A percentile compares a stretch with the other conserved stretches of the same genome.
Conservation (phyloP, 2,888 invertebrate species). For the Synanthedon myopaeformis region DNA sequence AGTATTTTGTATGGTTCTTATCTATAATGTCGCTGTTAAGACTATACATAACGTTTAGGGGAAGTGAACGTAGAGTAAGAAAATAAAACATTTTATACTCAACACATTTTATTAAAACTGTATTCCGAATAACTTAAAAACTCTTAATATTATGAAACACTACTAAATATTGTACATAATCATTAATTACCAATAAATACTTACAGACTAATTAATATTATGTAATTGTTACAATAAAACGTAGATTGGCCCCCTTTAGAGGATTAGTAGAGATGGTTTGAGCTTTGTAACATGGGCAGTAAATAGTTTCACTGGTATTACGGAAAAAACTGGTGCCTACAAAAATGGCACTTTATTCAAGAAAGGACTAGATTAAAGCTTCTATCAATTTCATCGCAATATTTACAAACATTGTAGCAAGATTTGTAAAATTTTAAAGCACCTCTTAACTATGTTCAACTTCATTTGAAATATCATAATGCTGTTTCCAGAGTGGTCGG, state of each 20-base stretch:
- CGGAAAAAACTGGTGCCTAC: constrained; percentile 31
- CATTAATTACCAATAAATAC: constrained; percentile 62
- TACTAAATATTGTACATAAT: constrained; percentile 30
- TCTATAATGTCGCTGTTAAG: too few species aligned
- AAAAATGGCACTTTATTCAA: constrained; percentile 53
- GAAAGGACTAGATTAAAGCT: constrained; percentile 68
- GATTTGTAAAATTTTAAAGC: constrained; percentile 25
- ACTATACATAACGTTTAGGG: too few species aligned
- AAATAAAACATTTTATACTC: constrained; percentile 14
- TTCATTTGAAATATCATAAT: constrained; percentile 54
- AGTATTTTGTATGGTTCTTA: too few species aligned
- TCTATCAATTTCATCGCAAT: constrained; percentile 54
- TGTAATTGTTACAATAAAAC: constrained; percentile 27
- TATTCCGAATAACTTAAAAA: constrained; percentile 66
- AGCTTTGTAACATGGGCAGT: constrained; percentile 25
- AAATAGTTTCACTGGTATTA: constrained; percentile 36
- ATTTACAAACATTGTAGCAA: constrained; percentile 23
- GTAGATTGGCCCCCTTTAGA: constrained; percentile 60
- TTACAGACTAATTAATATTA: constrained; percentile 49
- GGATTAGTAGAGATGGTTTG: constrained; percentile 28
- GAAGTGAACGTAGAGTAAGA: background rate
- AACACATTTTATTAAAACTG: constrained; percentile 63
- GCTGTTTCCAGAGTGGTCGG: constrained; percentile 74
- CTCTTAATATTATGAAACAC: constrained; percentile 58
- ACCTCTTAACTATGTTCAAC: constrained; percentile 29